Base-by-base conservation (phyloP, 1,140 invertebrate species). In the Heliconius nattereri region DNA sequence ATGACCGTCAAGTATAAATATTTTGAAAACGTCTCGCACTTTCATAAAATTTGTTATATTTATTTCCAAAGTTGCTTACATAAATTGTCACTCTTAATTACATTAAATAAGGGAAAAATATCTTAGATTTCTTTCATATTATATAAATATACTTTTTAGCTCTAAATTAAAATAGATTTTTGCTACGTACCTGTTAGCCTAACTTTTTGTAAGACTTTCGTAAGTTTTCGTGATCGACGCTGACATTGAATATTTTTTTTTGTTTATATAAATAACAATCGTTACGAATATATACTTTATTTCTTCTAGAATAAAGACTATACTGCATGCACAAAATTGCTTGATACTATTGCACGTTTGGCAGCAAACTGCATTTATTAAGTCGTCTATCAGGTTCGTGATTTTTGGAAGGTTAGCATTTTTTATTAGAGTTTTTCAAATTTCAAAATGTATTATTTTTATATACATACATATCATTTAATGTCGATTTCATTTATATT, bases 181-280 rank as follows among this genome's bases (percentile, higher is more conserved):
- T 66, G 57, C 60, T 26, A 66, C 23, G 29, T 66, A 66, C 23
- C 3, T 29, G 2, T 66, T 66, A 66, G 13, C 60, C 23, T 66
- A 26, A 66, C 60, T 66, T 26, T 8, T 66, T 66, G 75, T 54
- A 71, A 37, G 74, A 82, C 85, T 91, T 92, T 91, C 90, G 88
- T 87, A 91, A 91, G 82, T 88, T 86, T 86, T 91, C 91, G 89
- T 92, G 89, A 87, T 85, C 66, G 82, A 75, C 74, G 78, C 77
- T 80, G 89, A 89, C 88, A 88, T 88, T 90, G 89, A 90, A 81
- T 81, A 84, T 82, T 85, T 85, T 85, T 85, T 91, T 90, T 91
- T 91, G 91, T 90, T 91, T 72, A 45, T 73, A 71, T 78, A 23
- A 7, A 32, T 71, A 60, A 71, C 35, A 52, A 26, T n/a, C 2